A percentile compares a stretch with the other conserved stretches of the same genome.
Evolutionary conservation across 1,140 invertebrate species (phyloP).

Genomic region (Caerostris darwini): DNA sequence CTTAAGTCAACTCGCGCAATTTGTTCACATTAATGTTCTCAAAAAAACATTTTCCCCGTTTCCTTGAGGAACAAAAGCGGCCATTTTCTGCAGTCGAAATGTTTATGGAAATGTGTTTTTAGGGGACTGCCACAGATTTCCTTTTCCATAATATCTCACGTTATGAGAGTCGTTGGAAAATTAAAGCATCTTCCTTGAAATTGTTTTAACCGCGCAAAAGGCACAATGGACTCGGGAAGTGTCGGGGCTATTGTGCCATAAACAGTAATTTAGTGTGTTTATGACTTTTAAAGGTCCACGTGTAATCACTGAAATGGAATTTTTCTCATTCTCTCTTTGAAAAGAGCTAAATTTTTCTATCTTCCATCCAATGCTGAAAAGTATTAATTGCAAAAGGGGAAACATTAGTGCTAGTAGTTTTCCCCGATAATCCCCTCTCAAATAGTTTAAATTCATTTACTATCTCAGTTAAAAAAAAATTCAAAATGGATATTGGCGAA

Average conservation of each 20-base stretch:
- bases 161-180: conserved; percentile 67
- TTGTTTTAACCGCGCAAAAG: conserved; percentile 53
- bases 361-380: background rate
- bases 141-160: conserved; percentile 26
- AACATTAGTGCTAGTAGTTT: no score
- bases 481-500: no score
- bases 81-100: conserved; percentile 61
- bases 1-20: conserved; percentile 47
- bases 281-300: conserved; percentile 51
- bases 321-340: conserved; percentile 36
- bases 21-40: conserved; percentile 67
- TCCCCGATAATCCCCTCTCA: no score
- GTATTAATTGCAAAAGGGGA: no score
- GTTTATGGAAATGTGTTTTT: conserved; percentile 72
- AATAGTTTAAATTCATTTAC: no score
- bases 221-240: conserved; percentile 32
- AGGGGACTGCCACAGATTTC: conserved; percentile 51
- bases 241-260: conserved; percentile 70
- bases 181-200: conserved; percentile 59
- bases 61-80: conserved; percentile 58
- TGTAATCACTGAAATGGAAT: conserved; percentile 69
- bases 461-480: no score
- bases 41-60: conserved; percentile 50
- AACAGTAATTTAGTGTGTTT: conserved; percentile 62
- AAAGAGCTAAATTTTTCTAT: background rate